Evolutionary conservation across 2,888 invertebrate species (phyloP), one percentile per base, ranked within the genome.

Genomic region (Bellardia bayeri): DNA sequence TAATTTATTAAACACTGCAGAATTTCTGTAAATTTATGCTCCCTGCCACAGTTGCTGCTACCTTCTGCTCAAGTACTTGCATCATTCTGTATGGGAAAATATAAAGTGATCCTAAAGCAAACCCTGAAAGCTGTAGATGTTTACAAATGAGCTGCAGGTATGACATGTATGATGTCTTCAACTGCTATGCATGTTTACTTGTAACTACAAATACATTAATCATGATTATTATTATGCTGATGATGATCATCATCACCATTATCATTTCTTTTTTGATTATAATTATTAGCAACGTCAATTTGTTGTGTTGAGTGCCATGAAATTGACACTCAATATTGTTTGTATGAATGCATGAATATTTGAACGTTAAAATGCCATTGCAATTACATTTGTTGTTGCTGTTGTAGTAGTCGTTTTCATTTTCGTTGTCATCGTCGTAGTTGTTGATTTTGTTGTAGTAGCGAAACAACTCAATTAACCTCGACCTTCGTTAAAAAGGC

Each of bases 391-490:
- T 69, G 58, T 58, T 23, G 51, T 49, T 2, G 49, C 8, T 40
- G 61, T 63, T 66, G 56, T 85, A 84, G 85, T 90, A 89, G 71
- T 72, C n/a, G n/a, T 72, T 51, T 40, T 51, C 33, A 49, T 58
- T 63, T 66, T 23, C 23, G 56, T 54, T 37, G 71, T 42, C 58
- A 63, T 63, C 33, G 58, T 11, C 14, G 56, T 68, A 11, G 45
- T 58, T 42, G 58, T 13, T 56, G 71, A 42, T 16, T 11, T 7
- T 16, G 56, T 51, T 71, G 61, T 81, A 16, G 56, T 90, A 90
- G 80, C 89, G 90, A 91, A 92, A 92, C 92, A 92, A 91, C 92
- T 92, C 90, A 92, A 92, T 92, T 92, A 92, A 92, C 92, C 92
- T 92, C 92, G 92, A 92, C 92, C 92, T 92, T 92, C 92, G 89